Percentiles rank a stretch among this genome's conserved stretches.
Evolutionary conservation across 2,113 vertebrate species (phyloP).

Genomic region (Meles meles): DNA sequence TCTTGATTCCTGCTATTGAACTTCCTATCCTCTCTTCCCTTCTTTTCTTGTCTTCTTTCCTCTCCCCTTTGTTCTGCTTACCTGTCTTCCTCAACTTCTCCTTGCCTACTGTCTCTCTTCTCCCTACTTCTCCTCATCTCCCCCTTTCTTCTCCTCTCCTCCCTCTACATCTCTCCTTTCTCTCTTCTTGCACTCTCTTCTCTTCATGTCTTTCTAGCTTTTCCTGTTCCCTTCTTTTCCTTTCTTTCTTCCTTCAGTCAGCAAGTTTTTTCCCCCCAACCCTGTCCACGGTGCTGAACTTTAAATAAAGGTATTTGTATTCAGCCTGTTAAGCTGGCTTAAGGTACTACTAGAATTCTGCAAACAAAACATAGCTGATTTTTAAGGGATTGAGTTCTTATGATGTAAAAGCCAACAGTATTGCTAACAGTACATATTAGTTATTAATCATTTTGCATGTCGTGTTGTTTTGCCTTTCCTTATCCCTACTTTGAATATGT

Average conservation of each 20-base stretch:
- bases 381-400: background rate
- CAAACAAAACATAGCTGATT: background rate
- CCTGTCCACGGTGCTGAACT: slow-evolving; percentile 65
- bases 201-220: background rate
- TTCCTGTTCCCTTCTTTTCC: background rate
- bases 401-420: background rate
- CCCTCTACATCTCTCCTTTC: background rate
- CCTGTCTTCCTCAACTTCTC: background rate
- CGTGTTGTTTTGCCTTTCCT: background rate
- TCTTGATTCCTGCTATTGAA: background rate
- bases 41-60: background rate
- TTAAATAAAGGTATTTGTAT: background rate
- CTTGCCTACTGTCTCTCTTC: background rate
- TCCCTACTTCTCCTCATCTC: background rate
- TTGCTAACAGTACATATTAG: background rate
- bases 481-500: background rate
- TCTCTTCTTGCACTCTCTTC: background rate
- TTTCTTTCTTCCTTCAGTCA: background rate
- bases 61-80: background rate
- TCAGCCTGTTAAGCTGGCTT: background rate
- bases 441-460: background rate
- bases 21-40: background rate
- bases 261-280: background rate
- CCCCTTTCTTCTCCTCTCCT: background rate
- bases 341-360: background rate